These are phyloP conservation scores for Nebria ingens DNA, from an alignment of 1,140 invertebrate species.

Conservation along the genomic window DNA sequence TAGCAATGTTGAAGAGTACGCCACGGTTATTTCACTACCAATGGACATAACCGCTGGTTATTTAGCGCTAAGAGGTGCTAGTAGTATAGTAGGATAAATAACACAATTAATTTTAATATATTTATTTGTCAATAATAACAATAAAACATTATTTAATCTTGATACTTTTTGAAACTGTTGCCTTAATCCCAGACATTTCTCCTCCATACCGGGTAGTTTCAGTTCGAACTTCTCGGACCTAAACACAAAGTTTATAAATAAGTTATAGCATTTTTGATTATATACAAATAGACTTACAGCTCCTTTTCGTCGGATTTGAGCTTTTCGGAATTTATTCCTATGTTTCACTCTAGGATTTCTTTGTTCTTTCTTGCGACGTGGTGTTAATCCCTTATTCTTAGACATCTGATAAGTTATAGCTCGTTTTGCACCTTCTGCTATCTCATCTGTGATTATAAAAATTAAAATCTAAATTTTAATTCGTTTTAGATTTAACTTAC, in stretches of 20 bases:
- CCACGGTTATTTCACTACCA: slow-evolving; percentile 69
- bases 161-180: slow-evolving; percentile 72
- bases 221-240: slow-evolving; percentile 65
- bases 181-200: slow-evolving; percentile 85
- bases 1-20: slow-evolving; percentile 75
- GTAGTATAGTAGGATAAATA: slow-evolving; percentile 65
- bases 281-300: slow-evolving; percentile 45
- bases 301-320: slow-evolving; percentile 79
- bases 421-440: slow-evolving; percentile 51
- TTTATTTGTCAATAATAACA: background rate
- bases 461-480: too few relatives aligned
- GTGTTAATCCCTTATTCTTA: slow-evolving; percentile 90
- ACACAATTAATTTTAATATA: background rate
- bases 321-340: slow-evolving; percentile 82
- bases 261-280: slow-evolving; percentile 19
- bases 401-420: slow-evolving; percentile 86
- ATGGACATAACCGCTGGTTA: slow-evolving; percentile 87
- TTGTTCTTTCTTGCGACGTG: slow-evolving; percentile 78
- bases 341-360: slow-evolving; percentile 91
- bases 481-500: too few relatives aligned
- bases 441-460: too few relatives aligned
- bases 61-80: slow-evolving; percentile 72
- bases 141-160: slow-evolving; percentile 57
- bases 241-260: too few relatives aligned
- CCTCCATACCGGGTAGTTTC: slow-evolving; percentile 74